These are phyloP conservation scores for Ferdinandea cuprea DNA, from an alignment of 2,888 invertebrate species.

Conservation along the genomic window DNA sequence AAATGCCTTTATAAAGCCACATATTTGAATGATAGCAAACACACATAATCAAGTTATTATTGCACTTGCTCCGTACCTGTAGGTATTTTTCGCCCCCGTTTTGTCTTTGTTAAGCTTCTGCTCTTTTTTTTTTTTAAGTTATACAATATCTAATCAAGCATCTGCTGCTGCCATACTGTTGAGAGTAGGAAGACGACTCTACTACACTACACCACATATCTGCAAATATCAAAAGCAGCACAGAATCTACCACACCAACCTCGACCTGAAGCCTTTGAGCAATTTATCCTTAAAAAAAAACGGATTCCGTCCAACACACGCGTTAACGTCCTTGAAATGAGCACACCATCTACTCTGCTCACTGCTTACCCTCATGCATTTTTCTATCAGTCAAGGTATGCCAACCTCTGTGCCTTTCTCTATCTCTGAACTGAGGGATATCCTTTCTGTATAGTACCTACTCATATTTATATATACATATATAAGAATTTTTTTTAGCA, in stretches of 20 bases:
- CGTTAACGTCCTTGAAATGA: conserved; percentile 71
- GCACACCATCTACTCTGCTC: conserved; percentile 53
- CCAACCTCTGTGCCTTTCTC: conserved; percentile 46
- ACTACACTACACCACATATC: conserved; percentile 13
- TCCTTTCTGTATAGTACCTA: conserved; percentile 48
- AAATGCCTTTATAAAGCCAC: conserved; percentile 4
- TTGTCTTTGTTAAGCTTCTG: conserved; percentile 43
- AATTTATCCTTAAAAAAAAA: conserved; percentile 64
- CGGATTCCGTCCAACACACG: conserved; percentile 62
- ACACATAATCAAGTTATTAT: conserved; percentile 50
- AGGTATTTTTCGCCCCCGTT: conserved; percentile 60
- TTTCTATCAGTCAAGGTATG: conserved; percentile 71
- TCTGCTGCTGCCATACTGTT: conserved; percentile 35
- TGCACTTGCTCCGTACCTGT: conserved; percentile 54
- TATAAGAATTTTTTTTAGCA: conserved; percentile 14
- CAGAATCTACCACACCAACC: conserved; percentile 64
- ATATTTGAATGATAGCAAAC: conserved; percentile 10
- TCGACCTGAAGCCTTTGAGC: conserved; percentile 73
- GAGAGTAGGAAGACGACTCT: conserved; percentile 21
- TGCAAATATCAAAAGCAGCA: conserved; percentile 41
- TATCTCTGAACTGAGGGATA: conserved; percentile 37
- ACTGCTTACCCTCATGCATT: conserved; percentile 65
- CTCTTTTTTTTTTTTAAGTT: conserved; percentile 9
- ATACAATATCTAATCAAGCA: conserved; percentile 69
- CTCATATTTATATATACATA: too few species aligned